Evolutionary conservation across 2,888 invertebrate genomes (phyloP).

Genomic region (Dasypolia templi): DNA sequence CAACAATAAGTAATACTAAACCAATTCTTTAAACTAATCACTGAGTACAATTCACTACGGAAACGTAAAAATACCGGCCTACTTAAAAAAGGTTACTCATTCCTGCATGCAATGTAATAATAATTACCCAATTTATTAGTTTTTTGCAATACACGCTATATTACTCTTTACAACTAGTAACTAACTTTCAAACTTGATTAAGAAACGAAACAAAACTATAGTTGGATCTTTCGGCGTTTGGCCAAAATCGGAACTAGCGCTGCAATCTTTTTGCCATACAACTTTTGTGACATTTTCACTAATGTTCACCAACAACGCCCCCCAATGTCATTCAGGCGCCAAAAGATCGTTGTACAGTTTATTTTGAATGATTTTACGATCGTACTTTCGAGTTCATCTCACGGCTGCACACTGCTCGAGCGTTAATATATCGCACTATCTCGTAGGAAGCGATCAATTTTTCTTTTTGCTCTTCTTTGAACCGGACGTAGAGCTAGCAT

Average conservation of each 20-base stretch:
- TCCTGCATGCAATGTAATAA: constrained; percentile 33
- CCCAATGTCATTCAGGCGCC: not conserved
- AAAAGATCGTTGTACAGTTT: not conserved
- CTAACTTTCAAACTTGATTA: not conserved
- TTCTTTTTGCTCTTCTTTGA: constrained; percentile 59
- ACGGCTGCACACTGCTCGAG: constrained; percentile 17
- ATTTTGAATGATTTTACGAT: not conserved
- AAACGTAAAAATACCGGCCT: constrained; percentile 15
- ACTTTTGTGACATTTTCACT: not conserved
- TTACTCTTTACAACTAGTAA: constrained; percentile 9
- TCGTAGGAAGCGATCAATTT: constrained; percentile 50
- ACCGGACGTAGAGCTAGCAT: not conserved
- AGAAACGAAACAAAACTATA: not conserved
- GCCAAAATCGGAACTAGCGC: not conserved
- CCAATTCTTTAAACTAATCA: not conserved
- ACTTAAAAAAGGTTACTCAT: constrained; percentile 28
- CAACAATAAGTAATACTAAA: too few relatives aligned
- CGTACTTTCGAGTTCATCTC: constrained; percentile 28
- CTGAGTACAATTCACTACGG: constrained; percentile 5
- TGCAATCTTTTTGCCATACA: not conserved
- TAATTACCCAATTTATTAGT: constrained; percentile 11
- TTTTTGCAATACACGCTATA: constrained; percentile 34
- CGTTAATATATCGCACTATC: constrained; percentile 7
- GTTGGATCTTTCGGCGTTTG: constrained; percentile 2
- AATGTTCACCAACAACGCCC: not conserved